These are phyloP conservation scores for Spilarctia lutea DNA, from an alignment of 2,888 invertebrate species.

Conservation along the genomic window DNA sequence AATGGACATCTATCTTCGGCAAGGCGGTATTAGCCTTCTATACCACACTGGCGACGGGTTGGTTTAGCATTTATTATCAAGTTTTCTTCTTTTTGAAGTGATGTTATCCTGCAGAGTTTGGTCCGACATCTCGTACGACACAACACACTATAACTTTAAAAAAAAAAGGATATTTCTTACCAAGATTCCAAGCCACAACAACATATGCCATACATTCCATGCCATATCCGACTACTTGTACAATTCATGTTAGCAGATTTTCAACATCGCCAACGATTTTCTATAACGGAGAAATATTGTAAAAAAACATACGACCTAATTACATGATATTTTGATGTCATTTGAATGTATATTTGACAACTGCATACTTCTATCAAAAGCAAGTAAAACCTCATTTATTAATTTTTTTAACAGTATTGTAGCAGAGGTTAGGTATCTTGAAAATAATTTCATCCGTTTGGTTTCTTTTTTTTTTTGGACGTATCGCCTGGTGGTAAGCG, in stretches of 20 bases:
- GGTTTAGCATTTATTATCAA: too few species aligned
- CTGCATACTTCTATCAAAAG: conserved; percentile 5
- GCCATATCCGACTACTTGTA: conserved; percentile 39
- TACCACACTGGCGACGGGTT: too few species aligned
- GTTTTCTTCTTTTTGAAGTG: too few species aligned
- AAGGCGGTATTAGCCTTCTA: too few species aligned
- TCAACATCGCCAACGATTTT: conserved; percentile 42
- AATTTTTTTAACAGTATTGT: neutral
- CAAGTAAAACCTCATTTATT: neutral
- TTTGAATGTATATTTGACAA: conserved; percentile 17
- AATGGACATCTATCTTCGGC: too few species aligned
- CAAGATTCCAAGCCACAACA: conserved; percentile 65
- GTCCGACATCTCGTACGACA: too few species aligned
- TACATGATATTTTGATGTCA: conserved; percentile 40
- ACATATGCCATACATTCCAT: conserved; percentile 45
- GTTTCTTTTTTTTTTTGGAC: too few species aligned
- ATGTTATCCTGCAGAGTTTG: too few species aligned
- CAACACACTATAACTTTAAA: too few species aligned
- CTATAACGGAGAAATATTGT: conserved; percentile 14
- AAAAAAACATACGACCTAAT: conserved; percentile 8
- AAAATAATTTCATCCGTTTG: too few species aligned
- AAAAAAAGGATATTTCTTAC: conserved; percentile 51
- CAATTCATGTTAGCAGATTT: conserved; percentile 39
- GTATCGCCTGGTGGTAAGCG: too few species aligned
- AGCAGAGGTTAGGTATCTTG: neutral